These are phyloP conservation scores for Furcula furcula DNA, from an alignment of 2,888 invertebrate species.

Conservation along the genomic window DNA sequence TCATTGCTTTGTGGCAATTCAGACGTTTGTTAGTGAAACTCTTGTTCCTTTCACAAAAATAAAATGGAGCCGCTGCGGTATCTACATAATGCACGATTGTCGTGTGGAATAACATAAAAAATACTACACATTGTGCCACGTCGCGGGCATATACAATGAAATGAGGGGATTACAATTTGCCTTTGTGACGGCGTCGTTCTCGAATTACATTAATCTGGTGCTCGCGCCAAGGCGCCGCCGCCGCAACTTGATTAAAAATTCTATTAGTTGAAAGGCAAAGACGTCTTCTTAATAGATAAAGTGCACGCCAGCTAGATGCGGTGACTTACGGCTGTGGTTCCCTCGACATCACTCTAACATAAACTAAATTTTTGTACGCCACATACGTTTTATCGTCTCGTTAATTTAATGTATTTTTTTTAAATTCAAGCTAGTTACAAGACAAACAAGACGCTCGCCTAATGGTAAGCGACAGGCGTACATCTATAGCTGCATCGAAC, in stretches of 20 bases:
- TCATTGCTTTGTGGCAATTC: conserved; percentile 53
- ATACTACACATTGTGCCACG: conserved; percentile 62
- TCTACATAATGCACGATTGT: conserved; percentile 34
- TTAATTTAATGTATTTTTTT: too few species aligned
- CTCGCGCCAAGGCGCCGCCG: conserved; percentile 60
- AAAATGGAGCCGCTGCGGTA: conserved; percentile 35
- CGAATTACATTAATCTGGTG: conserved; percentile 80
- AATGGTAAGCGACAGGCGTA: too few species aligned
- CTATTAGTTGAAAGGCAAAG: conserved; percentile 79
- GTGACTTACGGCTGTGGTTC: conserved; percentile 38
- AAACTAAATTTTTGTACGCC: too few species aligned
- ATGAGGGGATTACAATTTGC: conserved; percentile 79
- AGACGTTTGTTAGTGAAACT: conserved; percentile 57
- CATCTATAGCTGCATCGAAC: too few species aligned
- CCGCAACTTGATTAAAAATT: conserved; percentile 80
- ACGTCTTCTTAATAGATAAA: conserved; percentile 74
- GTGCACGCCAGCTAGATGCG: conserved; percentile 54
- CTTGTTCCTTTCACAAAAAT: conserved; percentile 45
- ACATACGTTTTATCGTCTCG: too few species aligned
- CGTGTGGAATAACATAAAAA: conserved; percentile 50
- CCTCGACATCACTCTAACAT: too few species aligned
- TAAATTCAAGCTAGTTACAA: too few species aligned
- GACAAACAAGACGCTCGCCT: too few species aligned
- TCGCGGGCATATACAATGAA: conserved; percentile 69
- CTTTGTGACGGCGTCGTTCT: conserved; percentile 78